These are phyloP conservation scores for Mandrillus leucophaeus DNA, from an alignment of 2,113 vertebrate species.

Conservation along the genomic window DNA sequence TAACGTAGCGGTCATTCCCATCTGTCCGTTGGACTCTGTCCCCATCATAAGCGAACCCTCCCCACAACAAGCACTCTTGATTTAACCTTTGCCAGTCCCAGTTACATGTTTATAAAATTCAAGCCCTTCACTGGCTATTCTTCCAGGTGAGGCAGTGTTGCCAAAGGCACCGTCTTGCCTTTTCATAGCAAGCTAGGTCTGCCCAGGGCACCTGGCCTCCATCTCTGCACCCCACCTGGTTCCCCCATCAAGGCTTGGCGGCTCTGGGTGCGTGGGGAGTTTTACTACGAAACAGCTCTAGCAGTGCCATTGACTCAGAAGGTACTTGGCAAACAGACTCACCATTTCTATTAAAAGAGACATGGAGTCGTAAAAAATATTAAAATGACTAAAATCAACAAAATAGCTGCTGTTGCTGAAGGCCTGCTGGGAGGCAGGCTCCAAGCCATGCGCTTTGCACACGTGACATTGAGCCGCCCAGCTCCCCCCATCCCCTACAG, in stretches of 20 bases:
- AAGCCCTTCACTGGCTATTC: neutral
- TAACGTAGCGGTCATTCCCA: accelerated
- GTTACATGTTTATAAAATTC: neutral
- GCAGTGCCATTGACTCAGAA: accelerated
- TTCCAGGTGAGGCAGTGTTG: neutral
- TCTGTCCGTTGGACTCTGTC: accelerated
- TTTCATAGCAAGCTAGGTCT: neutral
- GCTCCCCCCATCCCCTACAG: too few species aligned
- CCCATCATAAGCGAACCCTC: neutral
- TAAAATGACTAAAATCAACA: neutral
- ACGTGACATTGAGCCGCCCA: neutral
- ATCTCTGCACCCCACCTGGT: neutral
- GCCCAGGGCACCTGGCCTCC: neutral
- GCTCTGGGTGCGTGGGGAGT: accelerated
- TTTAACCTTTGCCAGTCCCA: neutral
- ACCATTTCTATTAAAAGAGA: neutral
- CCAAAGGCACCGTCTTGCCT: neutral
- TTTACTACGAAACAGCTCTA: accelerated
- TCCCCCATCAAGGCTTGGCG: neutral
- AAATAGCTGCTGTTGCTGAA: accelerated
- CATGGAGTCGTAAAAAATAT: neutral
- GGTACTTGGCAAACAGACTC: neutral
- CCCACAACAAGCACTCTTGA: too few species aligned
- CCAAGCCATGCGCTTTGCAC: accelerated
- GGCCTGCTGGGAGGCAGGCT: neutral